Evolutionary conservation across 2,888 invertebrate species (phyloP).

Genomic region (Oligia strigilis): DNA sequence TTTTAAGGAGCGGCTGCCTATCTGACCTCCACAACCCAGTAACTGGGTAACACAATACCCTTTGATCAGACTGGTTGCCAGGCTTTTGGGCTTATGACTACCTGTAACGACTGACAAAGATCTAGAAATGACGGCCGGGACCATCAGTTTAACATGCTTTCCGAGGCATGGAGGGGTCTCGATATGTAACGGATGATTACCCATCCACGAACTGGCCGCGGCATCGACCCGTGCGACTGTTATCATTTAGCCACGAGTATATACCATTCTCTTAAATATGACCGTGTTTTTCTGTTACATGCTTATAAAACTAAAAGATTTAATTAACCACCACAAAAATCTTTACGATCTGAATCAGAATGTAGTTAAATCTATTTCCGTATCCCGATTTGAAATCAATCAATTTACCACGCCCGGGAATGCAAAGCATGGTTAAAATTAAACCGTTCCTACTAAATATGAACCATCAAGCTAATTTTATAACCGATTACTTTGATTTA

Average conservation of each 20-base stretch:
- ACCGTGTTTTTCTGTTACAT: neutral
- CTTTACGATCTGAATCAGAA: neutral
- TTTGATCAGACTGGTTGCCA: too few relatives aligned
- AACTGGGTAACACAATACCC: too few relatives aligned
- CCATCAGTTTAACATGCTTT: too few relatives aligned
- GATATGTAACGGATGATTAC: too few relatives aligned
- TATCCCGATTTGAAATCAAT: constrained; percentile 42
- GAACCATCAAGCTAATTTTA: constrained; percentile 54
- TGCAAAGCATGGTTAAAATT: constrained; percentile 57
- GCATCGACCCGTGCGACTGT: too few relatives aligned
- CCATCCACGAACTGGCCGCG: too few relatives aligned
- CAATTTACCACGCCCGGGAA: constrained; percentile 52
- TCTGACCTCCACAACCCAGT: too few relatives aligned
- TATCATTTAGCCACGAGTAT: neutral
- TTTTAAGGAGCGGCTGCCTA: too few relatives aligned
- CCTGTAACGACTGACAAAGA: too few relatives aligned
- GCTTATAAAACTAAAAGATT: neutral
- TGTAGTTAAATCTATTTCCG: neutral
- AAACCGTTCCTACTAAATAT: constrained; percentile 39
- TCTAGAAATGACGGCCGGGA: too few relatives aligned
- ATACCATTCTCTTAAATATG: neutral
- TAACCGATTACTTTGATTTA: constrained; percentile 56
- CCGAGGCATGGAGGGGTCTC: too few relatives aligned
- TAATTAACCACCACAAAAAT: neutral
- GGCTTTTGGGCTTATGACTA: too few relatives aligned